These are phyloP conservation scores for Patella pellucida DNA, from an alignment of 2,888 invertebrate genomes.

Conservation along the genomic window DNA sequence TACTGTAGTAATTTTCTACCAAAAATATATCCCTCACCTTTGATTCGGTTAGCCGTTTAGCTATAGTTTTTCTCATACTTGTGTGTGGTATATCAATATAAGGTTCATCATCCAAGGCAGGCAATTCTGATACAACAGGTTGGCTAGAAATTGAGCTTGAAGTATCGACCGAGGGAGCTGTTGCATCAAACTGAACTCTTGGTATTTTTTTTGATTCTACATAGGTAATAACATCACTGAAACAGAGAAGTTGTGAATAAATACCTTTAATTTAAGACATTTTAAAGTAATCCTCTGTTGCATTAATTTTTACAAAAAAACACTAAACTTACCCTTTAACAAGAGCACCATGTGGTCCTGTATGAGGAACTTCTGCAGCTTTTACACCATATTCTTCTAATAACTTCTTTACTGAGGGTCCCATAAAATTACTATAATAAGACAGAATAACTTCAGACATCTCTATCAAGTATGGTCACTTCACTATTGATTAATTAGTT, in stretches of 20 bases:
- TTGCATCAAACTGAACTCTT: conserved; percentile 37
- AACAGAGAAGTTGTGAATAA: conserved; percentile 6
- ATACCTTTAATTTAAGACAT: not conserved
- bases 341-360: conserved; percentile 77
- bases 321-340: conserved; percentile 75
- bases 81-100: conserved; percentile 75
- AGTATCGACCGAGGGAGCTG: conserved; percentile 12
- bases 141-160: not conserved
- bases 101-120: conserved; percentile 35
- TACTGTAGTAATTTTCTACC: conserved; percentile 12
- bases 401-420: conserved; percentile 77
- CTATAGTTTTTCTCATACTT: conserved; percentile 77
- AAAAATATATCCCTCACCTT: conserved; percentile 70
- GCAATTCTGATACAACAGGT: conserved; percentile 7
- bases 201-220: conserved; percentile 54
- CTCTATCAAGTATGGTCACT: no score
- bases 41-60: conserved; percentile 78
- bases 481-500: no score
- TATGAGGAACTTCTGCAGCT: conserved; percentile 72
- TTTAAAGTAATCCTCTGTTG: not conserved
- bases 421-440: conserved; percentile 61
- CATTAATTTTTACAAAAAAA: conserved; percentile 2
- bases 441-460: no score
- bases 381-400: conserved; percentile 75
- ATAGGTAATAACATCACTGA: conserved; percentile 63